These are phyloP conservation scores for Anarrhichthys ocellatus DNA, from an alignment of 2,113 vertebrate genomes.

Conservation along the genomic window DNA sequence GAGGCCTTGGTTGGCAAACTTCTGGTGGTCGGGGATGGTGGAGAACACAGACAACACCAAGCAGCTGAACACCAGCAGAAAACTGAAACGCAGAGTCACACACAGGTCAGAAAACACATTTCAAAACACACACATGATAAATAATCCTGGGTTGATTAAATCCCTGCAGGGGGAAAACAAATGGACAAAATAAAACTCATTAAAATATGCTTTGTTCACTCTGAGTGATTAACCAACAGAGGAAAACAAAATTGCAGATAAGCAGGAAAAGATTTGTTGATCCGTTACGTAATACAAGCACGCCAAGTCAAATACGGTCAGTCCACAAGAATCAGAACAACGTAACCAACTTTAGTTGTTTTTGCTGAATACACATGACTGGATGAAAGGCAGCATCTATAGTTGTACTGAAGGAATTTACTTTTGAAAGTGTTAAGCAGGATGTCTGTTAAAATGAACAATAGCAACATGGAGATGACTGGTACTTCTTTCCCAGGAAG, in stretches of 20 bases:
- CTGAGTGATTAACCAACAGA: slow-evolving; percentile 40
- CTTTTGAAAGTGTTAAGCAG: background rate
- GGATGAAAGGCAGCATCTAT: background rate
- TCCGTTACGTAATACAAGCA: slow-evolving; percentile 33
- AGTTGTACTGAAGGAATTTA: background rate
- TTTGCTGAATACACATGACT: background rate
- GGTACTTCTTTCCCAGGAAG: background rate
- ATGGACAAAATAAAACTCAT: slow-evolving; percentile 28
- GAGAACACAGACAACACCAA: slow-evolving; percentile 98
- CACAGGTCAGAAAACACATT: slow-evolving; percentile 12
- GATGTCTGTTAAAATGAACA: background rate
- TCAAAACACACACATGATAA: slow-evolving; percentile 2
- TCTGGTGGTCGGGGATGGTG: slow-evolving; percentile 95
- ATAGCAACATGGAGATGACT: background rate
- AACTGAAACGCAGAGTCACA: slow-evolving; percentile 85
- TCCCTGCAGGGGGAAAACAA: slow-evolving; percentile 4
- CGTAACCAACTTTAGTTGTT: background rate
- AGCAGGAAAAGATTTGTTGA: slow-evolving; percentile 49
- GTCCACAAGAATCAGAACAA: slow-evolving; percentile 19
- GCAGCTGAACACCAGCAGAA: slow-evolving; percentile 97
- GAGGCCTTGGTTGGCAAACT: slow-evolving; percentile 92
- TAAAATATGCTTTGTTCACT: slow-evolving; percentile 43
- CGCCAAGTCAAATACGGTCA: slow-evolving; percentile 13
- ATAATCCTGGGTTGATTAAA: background rate
- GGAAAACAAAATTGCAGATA: slow-evolving; percentile 31